These are phyloP conservation scores for Zaprionus camerounensis DNA, from an alignment of 1,140 invertebrate genomes.

Conservation along the genomic window DNA sequence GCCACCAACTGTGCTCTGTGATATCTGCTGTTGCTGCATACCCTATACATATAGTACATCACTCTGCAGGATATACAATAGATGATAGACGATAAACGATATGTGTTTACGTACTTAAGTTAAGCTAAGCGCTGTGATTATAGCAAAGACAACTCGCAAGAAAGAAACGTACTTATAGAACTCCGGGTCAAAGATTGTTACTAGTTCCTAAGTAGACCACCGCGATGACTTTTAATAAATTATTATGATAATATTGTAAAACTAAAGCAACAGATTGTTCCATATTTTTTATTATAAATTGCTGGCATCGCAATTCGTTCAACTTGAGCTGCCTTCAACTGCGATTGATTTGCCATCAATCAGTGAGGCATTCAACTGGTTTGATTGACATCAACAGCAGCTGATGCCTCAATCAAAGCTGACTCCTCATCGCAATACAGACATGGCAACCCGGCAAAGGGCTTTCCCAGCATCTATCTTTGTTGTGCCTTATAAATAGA, in stretches of 20 bases:
- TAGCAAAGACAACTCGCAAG: slow-evolving; percentile 50
- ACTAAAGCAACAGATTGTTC: background rate
- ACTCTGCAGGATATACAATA: background rate
- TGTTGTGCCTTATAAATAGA: slow-evolving; percentile 54
- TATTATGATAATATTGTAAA: slow-evolving; percentile 49
- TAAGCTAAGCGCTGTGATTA: slow-evolving; percentile 76
- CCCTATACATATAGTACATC: slow-evolving; percentile 1
- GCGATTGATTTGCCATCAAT: slow-evolving; percentile 61
- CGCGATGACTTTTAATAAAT: slow-evolving; percentile 60
- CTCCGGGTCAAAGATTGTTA: slow-evolving; percentile 45
- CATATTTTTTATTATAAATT: background rate
- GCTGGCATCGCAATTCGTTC: background rate
- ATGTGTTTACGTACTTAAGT: slow-evolving; percentile 47
- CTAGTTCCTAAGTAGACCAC: slow-evolving; percentile 66
- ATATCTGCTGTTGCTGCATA: slow-evolving; percentile 64
- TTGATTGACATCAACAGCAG: slow-evolving; percentile 63
- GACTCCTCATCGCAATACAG: slow-evolving; percentile 12
- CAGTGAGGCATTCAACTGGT: slow-evolving; percentile 55
- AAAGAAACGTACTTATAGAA: slow-evolving; percentile 14
- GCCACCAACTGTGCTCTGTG: slow-evolving; percentile 66
- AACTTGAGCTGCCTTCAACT: background rate
- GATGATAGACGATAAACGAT: slow-evolving; percentile 11
- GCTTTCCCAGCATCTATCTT: slow-evolving; percentile 39
- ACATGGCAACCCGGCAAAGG: slow-evolving; percentile 7
- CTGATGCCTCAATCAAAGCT: slow-evolving; percentile 47